These are phyloP conservation scores for Pipistrellus nathusii DNA, from an alignment of 2,797 vertebrate genomes.

Conservation along the genomic window DNA sequence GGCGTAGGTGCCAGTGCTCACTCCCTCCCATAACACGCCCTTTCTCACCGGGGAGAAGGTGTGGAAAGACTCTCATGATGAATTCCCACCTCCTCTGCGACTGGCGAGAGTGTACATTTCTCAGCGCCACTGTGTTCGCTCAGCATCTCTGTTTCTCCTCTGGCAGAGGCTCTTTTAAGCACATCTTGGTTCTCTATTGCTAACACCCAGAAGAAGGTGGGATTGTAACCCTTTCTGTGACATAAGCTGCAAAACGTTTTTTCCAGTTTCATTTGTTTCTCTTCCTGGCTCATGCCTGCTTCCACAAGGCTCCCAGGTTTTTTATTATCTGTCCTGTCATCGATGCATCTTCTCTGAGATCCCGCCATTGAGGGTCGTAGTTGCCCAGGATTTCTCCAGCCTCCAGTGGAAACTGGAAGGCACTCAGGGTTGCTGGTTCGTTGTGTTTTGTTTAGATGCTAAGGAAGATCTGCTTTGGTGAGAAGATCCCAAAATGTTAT, in stretches of 20 bases:
- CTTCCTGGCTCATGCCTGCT: neutral
- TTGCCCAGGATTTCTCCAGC: neutral
- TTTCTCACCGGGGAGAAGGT: neutral
- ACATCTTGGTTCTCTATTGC: neutral
- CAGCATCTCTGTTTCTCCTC: neutral
- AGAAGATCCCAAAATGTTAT: neutral
- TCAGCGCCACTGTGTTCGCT: neutral
- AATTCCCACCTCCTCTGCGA: neutral
- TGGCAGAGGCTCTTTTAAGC: neutral
- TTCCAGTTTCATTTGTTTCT: neutral
- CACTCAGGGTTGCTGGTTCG: neutral
- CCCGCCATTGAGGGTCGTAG: rapidly evolving
- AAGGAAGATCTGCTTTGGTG: neutral
- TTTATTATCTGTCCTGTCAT: neutral
- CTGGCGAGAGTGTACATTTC: neutral
- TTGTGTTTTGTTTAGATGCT: neutral
- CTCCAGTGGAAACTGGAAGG: neutral
- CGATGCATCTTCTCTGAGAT: neutral
- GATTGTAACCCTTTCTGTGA: neutral
- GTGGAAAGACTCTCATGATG: neutral
- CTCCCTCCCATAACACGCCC: neutral
- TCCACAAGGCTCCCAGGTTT: neutral
- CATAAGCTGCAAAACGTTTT: neutral
- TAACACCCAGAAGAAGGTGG: neutral
- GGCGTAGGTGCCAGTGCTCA: neutral